Evolutionary conservation across 1,140 invertebrate genomes (phyloP), one percentile per base, ranked within the genome.

Genomic region (Drosophila busckii): DNA sequence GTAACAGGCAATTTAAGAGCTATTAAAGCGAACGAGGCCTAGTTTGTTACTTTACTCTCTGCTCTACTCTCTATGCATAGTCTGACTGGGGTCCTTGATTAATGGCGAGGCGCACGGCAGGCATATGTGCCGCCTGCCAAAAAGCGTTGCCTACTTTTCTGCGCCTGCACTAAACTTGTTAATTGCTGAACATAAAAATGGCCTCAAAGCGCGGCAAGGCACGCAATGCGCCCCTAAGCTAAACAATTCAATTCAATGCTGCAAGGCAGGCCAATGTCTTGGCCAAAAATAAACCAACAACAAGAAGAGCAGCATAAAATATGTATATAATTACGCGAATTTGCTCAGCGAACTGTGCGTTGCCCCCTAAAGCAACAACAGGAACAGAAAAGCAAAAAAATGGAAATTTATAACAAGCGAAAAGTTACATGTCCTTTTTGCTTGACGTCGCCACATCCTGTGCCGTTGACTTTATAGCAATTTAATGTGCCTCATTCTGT

Each of bases 371-470:
- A n/a, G n/a, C n/a, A n/a, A n/a, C n/a, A n/a, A n/a, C 13, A 12
- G 8, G 3, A 20, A 28, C 26, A 45, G 32, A 61, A 56, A 44
- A 49, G 37, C 62, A 41, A 49, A 64, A 78, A 78, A 78, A 80
- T 71, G 61, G n/a, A n/a, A 80, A 80, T 80, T 78, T 80, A 80
- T 54, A 78, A 73, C 68, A 80, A 78, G 70, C 63, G n/a, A 53
- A 71, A 76, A 68, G 68, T 68, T 64, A 68, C 50, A 73, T 71
- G 63, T 80, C 28, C 35, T 34, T 10, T 31, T 15, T 32, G 15
- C 13, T 17, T 70, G 55, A 42, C 44, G 56, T 32, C 52, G 29
- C 32, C 23, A 32, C 29, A 53, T 70, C 45, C 60, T 56, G 50
- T 49, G 54, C 54, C n/a, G 50, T 50, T 80, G 73, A 62, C 68